Percentiles rank a stretch among this genome's conserved stretches.
Evolutionary conservation across 2,797 vertebrate genomes (phyloP).

Genomic region (Bucorvus abyssinicus): DNA sequence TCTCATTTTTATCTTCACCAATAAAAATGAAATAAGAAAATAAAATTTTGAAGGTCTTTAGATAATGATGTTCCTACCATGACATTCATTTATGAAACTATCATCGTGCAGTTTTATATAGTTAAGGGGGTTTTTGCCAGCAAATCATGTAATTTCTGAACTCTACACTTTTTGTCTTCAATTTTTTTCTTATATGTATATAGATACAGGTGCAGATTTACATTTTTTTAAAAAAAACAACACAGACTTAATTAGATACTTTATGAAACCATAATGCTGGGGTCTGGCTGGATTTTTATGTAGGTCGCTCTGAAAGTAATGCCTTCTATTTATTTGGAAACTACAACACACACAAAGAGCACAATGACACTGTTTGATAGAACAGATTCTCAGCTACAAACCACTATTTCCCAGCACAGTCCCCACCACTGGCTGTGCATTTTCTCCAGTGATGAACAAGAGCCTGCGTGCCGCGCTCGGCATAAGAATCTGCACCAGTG

Average conservation of each 20-base stretch:
- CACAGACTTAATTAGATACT: background rate
- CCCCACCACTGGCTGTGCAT: too few species aligned
- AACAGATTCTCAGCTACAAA: too few species aligned
- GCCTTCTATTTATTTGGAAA: too few species aligned
- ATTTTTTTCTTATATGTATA: background rate
- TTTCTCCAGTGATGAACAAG: too few species aligned
- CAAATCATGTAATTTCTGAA: slow-evolving; percentile 53
- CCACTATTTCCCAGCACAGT: too few species aligned
- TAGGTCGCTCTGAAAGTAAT: background rate
- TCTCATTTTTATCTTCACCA: slow-evolving; percentile 48
- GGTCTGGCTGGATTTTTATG: too few species aligned
- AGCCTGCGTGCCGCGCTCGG: too few species aligned
- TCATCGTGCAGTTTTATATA: slow-evolving; percentile 52
- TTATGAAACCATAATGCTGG: too few species aligned
- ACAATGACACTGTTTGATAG: too few species aligned
- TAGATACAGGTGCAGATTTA: background rate
- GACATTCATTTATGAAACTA: slow-evolving; percentile 32
- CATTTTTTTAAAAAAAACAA: background rate
- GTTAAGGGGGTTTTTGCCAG: slow-evolving; percentile 18
- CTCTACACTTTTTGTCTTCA: slow-evolving; percentile 1
- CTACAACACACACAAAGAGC: too few species aligned
- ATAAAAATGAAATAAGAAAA: slow-evolving; percentile 73
- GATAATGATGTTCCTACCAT: slow-evolving; percentile 39
- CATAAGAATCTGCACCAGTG: too few species aligned
- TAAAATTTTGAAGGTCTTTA: slow-evolving; percentile 64